These are phyloP conservation scores for Corynorhinus townsendii DNA, from an alignment of 2,113 vertebrate genomes.

Conservation along the genomic window DNA sequence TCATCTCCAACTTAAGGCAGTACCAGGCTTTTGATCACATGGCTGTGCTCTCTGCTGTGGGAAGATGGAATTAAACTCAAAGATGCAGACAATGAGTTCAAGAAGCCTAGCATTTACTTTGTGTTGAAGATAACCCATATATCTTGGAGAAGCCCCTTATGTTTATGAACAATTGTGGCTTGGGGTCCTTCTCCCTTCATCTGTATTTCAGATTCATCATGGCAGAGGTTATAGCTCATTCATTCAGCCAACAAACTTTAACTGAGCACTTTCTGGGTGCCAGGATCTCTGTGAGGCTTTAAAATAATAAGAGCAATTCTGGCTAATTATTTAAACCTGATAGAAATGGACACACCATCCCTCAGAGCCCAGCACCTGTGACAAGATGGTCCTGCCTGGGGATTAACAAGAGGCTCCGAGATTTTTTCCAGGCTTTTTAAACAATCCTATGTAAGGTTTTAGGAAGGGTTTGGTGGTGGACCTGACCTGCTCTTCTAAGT, in stretches of 20 bases:
- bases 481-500: not conserved
- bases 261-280: not conserved
- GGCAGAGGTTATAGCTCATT: not conserved
- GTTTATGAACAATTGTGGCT: not conserved
- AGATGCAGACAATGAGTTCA: not conserved
- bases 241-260: not conserved
- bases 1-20: not conserved
- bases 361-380: fast-evolving
- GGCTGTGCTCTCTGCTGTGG: not conserved
- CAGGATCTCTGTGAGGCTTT: not conserved
- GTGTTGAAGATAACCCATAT: not conserved
- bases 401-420: not conserved
- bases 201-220: not conserved
- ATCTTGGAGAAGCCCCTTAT: not conserved
- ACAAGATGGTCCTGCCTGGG: not conserved
- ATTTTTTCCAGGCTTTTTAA: not conserved
- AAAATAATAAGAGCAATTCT: not conserved
- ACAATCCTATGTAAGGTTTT: not conserved
- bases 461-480: not conserved
- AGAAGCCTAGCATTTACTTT: not conserved
- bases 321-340: no score
- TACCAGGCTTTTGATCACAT: not conserved
- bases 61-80: not conserved
- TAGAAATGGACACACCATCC: not conserved
- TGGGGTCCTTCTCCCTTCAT: not conserved